Percentiles rank a stretch among this genome's conserved stretches.
These are phyloP conservation scores for Lutjanus erythropterus DNA, from an alignment of 2,113 vertebrate species.

Conservation along the genomic window DNA sequence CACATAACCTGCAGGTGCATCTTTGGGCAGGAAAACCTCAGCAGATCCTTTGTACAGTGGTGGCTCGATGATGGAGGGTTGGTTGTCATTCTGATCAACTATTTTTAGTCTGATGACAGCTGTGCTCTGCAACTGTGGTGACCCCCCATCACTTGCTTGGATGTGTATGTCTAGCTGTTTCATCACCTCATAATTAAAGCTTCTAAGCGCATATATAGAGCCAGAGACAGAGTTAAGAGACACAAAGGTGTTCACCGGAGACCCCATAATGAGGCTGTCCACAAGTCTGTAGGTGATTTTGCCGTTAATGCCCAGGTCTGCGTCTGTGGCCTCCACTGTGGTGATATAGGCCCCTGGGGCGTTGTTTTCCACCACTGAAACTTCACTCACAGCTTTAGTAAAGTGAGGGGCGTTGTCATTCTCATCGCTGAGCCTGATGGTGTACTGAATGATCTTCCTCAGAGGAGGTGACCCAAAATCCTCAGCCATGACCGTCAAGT, in stretches of 20 bases:
- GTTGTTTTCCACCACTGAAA: conserved; percentile 91
- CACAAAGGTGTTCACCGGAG: conserved; percentile 91
- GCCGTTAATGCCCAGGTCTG: conserved; percentile 90
- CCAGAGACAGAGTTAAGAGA: conserved; percentile 93
- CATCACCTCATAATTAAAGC: conserved; percentile 94
- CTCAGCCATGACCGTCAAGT: conserved; percentile 94
- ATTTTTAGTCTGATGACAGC: conserved; percentile 91
- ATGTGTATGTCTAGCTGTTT: conserved; percentile 90
- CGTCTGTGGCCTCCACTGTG: conserved; percentile 89
- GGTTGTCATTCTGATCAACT: conserved; percentile 95
- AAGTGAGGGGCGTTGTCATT: conserved; percentile 94
- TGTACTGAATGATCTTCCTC: conserved; percentile 89
- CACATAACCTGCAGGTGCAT: conserved; percentile 88
- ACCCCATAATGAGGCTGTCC: conserved; percentile 88
- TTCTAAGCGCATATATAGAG: conserved; percentile 93
- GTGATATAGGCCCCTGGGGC: conserved; percentile 91
- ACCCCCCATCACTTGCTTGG: conserved; percentile 92
- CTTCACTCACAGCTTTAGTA: conserved; percentile 87
- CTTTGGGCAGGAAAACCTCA: conserved; percentile 91
- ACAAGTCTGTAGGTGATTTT: conserved; percentile 91
- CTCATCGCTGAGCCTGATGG: conserved; percentile 90
- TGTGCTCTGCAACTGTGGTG: conserved; percentile 92
- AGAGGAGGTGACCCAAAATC: conserved; percentile 91
- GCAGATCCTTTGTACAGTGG: conserved; percentile 90
- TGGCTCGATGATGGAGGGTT: conserved; percentile 89